phyloP scores from a whole-genome alignment of 2,113 vertebrate species.

The Peucedramus taeniatus region DNA sequence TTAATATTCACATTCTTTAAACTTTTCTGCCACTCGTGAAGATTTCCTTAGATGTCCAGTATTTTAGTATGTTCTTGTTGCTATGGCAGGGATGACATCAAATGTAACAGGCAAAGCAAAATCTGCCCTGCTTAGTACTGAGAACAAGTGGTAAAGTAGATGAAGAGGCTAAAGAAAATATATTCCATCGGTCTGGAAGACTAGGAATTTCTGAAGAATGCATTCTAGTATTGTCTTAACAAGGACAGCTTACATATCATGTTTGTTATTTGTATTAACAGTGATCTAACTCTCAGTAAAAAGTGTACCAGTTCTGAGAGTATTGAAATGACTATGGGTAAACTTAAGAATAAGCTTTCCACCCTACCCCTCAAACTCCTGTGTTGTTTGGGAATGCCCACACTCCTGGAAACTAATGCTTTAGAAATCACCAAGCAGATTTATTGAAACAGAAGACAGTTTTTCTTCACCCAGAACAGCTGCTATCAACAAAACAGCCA shows the following conservation, averaged over 20 bases:
- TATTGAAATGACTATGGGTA: neutral
- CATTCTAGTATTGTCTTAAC: neutral
- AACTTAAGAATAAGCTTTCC: neutral
- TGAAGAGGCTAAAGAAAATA: neutral
- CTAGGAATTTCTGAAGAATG: neutral
- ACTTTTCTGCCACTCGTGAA: neutral
- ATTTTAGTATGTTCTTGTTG: neutral
- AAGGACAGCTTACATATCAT: neutral
- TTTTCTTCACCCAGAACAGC: constrained; percentile 9
- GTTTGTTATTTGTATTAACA: neutral
- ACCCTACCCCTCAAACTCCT: neutral
- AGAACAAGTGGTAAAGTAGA: neutral
- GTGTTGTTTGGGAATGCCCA: neutral
- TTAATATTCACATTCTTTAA: neutral
- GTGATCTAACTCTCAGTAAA: neutral
- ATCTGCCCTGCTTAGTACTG: neutral
- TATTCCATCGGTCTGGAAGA: neutral
- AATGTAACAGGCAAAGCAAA: neutral
- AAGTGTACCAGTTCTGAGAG: neutral
- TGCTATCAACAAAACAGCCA: neutral
- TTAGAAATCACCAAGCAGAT: constrained; percentile 23
- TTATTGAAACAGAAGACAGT: constrained; percentile 19
- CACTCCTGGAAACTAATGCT: neutral
- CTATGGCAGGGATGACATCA: neutral
- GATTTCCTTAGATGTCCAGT: neutral